Conservation (phyloP, 2,797 vertebrate genomes). For the Paedocypris micromegethes region DNA sequence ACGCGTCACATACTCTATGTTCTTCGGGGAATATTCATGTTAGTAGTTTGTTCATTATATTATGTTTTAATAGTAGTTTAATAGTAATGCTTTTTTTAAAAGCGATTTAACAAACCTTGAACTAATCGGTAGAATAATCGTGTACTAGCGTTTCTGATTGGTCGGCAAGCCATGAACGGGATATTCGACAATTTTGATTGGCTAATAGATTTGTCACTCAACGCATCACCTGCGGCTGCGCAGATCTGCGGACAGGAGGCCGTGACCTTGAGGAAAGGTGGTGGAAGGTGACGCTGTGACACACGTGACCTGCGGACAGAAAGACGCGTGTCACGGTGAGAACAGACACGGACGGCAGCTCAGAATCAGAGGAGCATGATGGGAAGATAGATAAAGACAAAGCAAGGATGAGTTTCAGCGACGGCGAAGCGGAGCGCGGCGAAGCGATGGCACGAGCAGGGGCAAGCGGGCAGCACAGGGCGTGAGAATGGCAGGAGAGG, state of each 20-base stretch:
- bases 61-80: too few relatives aligned
- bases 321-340: not conserved
- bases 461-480: slow-evolving; percentile 1
- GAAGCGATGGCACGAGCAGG: not conserved
- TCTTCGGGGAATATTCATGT: too few relatives aligned
- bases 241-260: slow-evolving; percentile 56
- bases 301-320: slow-evolving; percentile 8
- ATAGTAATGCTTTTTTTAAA: too few relatives aligned
- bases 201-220: too few relatives aligned
- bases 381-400: slow-evolving; percentile 13
- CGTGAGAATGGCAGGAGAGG: slow-evolving; percentile 31
- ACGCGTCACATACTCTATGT: too few relatives aligned
- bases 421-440: slow-evolving; percentile 47
- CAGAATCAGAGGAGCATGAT: slow-evolving; percentile 5
- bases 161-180: too few relatives aligned
- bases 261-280: slow-evolving; percentile 62
- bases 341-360: not conserved
- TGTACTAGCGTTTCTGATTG: too few relatives aligned
- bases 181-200: too few relatives aligned
- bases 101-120: too few relatives aligned
- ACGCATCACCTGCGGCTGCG: slow-evolving; percentile 67
- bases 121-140: too few relatives aligned
- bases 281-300: slow-evolving; percentile 52
- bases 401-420: slow-evolving; percentile 19
- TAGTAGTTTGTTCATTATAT: too few relatives aligned